Evolutionary conservation across 2,888 invertebrate genomes (phyloP).

Genomic region (Cantharis flavilabris): DNA sequence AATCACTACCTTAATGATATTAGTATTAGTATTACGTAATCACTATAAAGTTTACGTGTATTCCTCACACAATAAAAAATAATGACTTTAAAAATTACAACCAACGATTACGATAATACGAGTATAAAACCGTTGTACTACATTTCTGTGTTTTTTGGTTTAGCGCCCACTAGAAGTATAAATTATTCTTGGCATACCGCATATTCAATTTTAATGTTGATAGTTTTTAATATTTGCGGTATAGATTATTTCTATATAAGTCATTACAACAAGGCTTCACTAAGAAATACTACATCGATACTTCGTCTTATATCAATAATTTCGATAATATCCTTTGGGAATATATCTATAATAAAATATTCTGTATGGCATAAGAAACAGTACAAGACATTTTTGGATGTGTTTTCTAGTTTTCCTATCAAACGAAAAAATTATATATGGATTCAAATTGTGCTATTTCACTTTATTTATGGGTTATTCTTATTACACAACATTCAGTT

Average conservation of each 20-base stretch:
- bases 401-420: neutral
- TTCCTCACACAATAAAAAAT: too few relatives aligned
- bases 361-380: neutral
- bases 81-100: neutral
- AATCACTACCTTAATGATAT: too few relatives aligned
- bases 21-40: too few relatives aligned
- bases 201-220: neutral
- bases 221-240: neutral
- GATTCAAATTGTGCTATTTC: neutral
- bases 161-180: neutral
- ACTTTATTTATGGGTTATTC: neutral
- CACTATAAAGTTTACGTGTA: too few relatives aligned
- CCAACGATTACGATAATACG: neutral
- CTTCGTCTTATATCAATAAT: neutral
- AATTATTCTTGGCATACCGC: neutral
- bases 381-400: neutral
- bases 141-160: neutral
- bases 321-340: neutral
- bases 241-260: neutral
- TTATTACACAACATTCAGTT: neutral
- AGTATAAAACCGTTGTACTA: neutral
- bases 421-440: neutral
- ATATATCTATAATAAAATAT: neutral
- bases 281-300: neutral
- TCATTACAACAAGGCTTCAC: fast-evolving